Evolutionary conservation across 2,888 invertebrate species (phyloP), one percentile per base, ranked within the genome.

Genomic region (Acrobasis suavella): DNA sequence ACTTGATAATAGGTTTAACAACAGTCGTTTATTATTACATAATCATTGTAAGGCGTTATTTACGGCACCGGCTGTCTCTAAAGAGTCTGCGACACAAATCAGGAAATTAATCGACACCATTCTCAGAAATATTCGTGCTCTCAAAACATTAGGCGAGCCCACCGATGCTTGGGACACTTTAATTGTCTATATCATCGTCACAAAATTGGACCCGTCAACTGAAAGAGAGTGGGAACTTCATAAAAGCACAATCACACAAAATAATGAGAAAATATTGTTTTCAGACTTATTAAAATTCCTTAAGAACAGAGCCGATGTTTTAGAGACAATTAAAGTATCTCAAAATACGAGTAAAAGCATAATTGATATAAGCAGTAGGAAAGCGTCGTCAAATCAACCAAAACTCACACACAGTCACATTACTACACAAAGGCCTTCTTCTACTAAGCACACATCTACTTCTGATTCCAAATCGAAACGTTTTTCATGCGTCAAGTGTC

Each of bases 141-240:
- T 65, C 2, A 65, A 65, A 37, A 58, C 65, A 0, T 56, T 62
- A 51, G 62, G 56, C 9, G 62, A 65, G 58, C 62, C 62, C 5
- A 68, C 63, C 12, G 64, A 64, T 2, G 17, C 58, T 1, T 66
- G 66, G 66, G 64, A 66, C 22, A 67, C 65, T 6, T 50, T 65
- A 50, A 54, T 65, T 46, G 54, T 65, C 17, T 65, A 64, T 46
- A 59, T 66, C 37, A 55, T 67, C 9, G 62, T 59, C n/a, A 38
- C 67, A 8, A 67, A 66, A 62, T 55, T 68, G 38, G 64, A 67
- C 62, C 17, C 62, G 1, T 46, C 58, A 10, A 65, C 65, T 10
- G 64, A 67, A 42, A 62, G 65, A 10, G 65, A 64, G 22, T 22
- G 22, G 22, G 22, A 22, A 22, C 22, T 22, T 22, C 22, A 22